These are phyloP conservation scores for Colletes collaris DNA, from an alignment of 2,888 invertebrate genomes.

Conservation along the genomic window DNA sequence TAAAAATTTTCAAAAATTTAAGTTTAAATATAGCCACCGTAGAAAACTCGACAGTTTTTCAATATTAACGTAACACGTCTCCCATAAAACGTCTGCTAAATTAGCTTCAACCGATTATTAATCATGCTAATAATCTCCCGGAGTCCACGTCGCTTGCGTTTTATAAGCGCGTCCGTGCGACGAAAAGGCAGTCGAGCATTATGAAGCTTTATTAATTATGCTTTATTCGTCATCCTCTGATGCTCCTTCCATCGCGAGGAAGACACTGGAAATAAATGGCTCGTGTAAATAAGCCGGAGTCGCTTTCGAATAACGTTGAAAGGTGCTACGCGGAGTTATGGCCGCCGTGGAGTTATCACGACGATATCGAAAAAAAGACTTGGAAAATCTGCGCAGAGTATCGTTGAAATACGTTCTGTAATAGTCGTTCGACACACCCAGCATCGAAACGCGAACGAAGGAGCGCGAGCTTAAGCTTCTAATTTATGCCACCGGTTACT, in stretches of 20 bases:
- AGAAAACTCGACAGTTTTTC: too few relatives aligned
- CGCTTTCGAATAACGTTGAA: too few relatives aligned
- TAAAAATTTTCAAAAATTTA: too few relatives aligned
- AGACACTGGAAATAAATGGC: conserved; percentile 11
- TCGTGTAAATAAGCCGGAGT: not conserved
- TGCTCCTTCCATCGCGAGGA: conserved; percentile 1
- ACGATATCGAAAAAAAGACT: too few relatives aligned
- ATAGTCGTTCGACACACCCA: too few relatives aligned
- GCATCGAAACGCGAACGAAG: not conserved
- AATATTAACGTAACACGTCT: not conserved
- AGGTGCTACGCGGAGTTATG: too few relatives aligned
- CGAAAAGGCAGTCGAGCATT: conserved; percentile 1
- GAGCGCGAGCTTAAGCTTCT: not conserved
- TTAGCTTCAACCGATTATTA: too few relatives aligned
- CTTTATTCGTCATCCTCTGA: not conserved
- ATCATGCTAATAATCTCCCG: conserved; percentile 1
- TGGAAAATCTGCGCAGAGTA: too few relatives aligned
- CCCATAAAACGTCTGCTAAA: not conserved
- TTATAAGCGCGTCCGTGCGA: not conserved
- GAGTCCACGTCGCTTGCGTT: conserved; percentile 2
- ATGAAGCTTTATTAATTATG: conserved; percentile 28
- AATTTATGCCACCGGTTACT: not conserved
- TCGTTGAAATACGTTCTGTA: too few relatives aligned
- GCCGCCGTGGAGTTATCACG: too few relatives aligned
- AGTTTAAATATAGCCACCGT: too few relatives aligned